These are phyloP conservation scores for Sinotaia quadrata DNA, from an alignment of 2,888 invertebrate genomes.

Conservation along the genomic window DNA sequence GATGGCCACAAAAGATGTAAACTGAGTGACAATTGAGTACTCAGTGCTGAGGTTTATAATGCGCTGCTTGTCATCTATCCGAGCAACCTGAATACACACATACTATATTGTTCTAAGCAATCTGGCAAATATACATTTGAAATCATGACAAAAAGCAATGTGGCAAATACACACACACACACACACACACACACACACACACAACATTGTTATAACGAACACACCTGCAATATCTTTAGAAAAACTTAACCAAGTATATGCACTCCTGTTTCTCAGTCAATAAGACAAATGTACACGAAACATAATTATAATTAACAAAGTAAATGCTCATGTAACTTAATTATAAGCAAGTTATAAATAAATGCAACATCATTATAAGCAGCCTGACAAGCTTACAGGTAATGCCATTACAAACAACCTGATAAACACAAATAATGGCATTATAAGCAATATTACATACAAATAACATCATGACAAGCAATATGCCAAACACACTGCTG, in stretches of 20 bases:
- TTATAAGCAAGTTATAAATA: too few relatives aligned
- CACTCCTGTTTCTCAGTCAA: too few relatives aligned
- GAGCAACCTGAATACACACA: constrained; percentile 51
- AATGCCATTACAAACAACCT: neutral
- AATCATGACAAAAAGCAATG: neutral
- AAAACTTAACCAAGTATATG: too few relatives aligned
- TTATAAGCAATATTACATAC: neutral
- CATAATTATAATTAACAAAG: too few relatives aligned
- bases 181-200: constrained; percentile 1
- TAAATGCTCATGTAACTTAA: too few relatives aligned
- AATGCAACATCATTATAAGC: too few relatives aligned
- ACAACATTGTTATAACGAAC: too few relatives aligned
- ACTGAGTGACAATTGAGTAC: constrained; percentile 70
- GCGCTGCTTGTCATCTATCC: constrained; percentile 62
- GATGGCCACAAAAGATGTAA: constrained; percentile 72
- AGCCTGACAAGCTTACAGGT: too few relatives aligned
- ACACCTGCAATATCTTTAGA: too few relatives aligned
- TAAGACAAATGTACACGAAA: too few relatives aligned
- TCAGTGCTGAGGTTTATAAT: constrained; percentile 69
- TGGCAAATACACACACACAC: neutral
- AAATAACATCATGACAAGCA: neutral
- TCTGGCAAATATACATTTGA: neutral
- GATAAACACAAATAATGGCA: neutral
- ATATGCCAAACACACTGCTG: too few relatives aligned
- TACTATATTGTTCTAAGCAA: neutral